A percentile compares a stretch with the other conserved stretches of the same genome.
phyloP scores from a whole-genome alignment of 2,113 vertebrate species.

The Dicerorhinus sumatrensis region DNA sequence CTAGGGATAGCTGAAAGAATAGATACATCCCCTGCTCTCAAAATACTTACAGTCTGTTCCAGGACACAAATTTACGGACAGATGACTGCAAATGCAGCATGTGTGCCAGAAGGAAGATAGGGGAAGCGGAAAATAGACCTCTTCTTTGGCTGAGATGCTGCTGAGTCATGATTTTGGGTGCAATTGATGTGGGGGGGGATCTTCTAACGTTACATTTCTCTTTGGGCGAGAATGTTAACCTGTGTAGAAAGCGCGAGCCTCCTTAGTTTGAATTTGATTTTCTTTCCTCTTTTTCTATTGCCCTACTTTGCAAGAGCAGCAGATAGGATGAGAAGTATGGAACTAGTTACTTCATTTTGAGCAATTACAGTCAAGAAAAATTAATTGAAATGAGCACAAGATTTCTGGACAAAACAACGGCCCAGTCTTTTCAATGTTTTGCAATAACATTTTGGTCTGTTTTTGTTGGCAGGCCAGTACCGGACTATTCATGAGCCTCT shows the following conservation, averaged over 20 bases:
- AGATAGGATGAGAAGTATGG: background rate
- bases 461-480: slow-evolving; percentile 76
- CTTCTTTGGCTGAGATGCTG: background rate
- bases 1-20: background rate
- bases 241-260: rapidly evolving
- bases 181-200: rapidly evolving
- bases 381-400: background rate
- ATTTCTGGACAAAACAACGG: background rate
- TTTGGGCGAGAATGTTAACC: too few species aligned
- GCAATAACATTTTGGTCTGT: slow-evolving; percentile 35
- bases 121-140: background rate
- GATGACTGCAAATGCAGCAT: rapidly evolving
- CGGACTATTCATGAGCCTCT: background rate
- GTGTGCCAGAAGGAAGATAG: rapidly evolving
- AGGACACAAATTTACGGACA: rapidly evolving
- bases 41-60: background rate
- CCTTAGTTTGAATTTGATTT: background rate
- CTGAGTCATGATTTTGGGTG: background rate
- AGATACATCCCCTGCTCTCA: background rate
- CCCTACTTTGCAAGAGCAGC: background rate
- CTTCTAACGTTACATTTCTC: background rate
- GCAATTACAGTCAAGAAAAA: background rate
- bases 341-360: background rate
- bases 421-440: rapidly evolving
- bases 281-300: background rate